Conservation (phyloP, 2,113 vertebrate species). For the Mionectes macconnelli region DNA sequence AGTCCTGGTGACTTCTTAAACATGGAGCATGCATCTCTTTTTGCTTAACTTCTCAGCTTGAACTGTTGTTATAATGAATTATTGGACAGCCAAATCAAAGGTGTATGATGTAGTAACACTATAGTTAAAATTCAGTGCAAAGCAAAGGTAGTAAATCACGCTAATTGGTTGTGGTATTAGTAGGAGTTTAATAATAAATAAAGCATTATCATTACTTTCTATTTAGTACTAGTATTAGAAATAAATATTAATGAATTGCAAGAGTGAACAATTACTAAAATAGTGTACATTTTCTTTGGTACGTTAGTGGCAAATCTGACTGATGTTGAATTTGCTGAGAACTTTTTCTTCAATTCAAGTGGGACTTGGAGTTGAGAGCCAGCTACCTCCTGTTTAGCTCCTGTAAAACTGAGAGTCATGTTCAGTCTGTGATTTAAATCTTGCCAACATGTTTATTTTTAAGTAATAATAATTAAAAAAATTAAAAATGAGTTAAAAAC, state of each 20-base stretch:
- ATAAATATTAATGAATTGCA: neutral
- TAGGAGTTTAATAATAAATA: neutral
- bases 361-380: neutral
- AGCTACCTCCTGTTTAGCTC: neutral
- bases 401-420: neutral
- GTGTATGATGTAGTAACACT: neutral
- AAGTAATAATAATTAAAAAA: no score
- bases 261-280: neutral
- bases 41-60: neutral
- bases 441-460: neutral
- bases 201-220: neutral
- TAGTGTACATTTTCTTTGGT: neutral
- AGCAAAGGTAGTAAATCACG: neutral
- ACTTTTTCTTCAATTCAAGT: neutral
- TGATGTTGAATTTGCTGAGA: neutral
- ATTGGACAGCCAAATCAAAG: neutral
- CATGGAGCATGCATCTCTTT: neutral
- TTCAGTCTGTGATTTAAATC: neutral
- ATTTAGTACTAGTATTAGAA: no score
- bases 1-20: neutral
- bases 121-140: neutral
- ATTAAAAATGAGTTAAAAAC: neutral
- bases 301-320: neutral
- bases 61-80: neutral
- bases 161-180: neutral